Evolutionary conservation across 2,888 invertebrate species (phyloP).

Genomic region (Epinotia demarniana): DNA sequence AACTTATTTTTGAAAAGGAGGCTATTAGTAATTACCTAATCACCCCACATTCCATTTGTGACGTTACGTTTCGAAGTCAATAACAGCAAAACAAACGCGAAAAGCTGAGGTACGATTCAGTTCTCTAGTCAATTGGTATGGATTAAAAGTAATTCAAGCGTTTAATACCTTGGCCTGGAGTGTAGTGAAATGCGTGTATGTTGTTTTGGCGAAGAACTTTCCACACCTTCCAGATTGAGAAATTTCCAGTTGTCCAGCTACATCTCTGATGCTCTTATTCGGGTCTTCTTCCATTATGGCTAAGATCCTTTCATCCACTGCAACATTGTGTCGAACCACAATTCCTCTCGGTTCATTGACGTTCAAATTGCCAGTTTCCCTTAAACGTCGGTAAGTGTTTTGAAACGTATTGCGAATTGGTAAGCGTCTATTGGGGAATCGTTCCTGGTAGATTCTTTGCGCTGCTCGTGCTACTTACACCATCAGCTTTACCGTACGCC

Average conservation of each 20-base stretch:
- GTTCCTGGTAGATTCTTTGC: slow-evolving; percentile 40
- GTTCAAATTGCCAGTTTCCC: slow-evolving; percentile 36
- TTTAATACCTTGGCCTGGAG: slow-evolving; percentile 43
- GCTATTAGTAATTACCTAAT: background rate
- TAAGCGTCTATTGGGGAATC: slow-evolving; percentile 40
- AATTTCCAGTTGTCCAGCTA: background rate
- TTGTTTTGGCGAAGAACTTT: slow-evolving; percentile 38
- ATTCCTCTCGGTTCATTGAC: slow-evolving; percentile 8
- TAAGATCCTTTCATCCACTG: background rate
- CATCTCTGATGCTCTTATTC: background rate
- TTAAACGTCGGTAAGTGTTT: no score
- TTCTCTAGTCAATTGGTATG: background rate
- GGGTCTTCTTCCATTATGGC: background rate
- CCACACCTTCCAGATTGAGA: slow-evolving; percentile 35
- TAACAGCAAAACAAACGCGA: no score
- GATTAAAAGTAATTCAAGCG: background rate
- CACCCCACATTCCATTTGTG: background rate
- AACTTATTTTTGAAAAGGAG: no score
- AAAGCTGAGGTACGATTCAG: no score
- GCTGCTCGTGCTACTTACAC: slow-evolving; percentile 35
- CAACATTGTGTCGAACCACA: no score
- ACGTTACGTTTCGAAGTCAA: no score
- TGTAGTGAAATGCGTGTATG: slow-evolving; percentile 45
- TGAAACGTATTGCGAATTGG: no score
- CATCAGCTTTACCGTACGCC: slow-evolving; percentile 43